A percentile compares a stretch with the other conserved stretches of the same genome.
These are phyloP conservation scores for Macrocentrus cingulum DNA, from an alignment of 1,140 invertebrate genomes.

Conservation along the genomic window DNA sequence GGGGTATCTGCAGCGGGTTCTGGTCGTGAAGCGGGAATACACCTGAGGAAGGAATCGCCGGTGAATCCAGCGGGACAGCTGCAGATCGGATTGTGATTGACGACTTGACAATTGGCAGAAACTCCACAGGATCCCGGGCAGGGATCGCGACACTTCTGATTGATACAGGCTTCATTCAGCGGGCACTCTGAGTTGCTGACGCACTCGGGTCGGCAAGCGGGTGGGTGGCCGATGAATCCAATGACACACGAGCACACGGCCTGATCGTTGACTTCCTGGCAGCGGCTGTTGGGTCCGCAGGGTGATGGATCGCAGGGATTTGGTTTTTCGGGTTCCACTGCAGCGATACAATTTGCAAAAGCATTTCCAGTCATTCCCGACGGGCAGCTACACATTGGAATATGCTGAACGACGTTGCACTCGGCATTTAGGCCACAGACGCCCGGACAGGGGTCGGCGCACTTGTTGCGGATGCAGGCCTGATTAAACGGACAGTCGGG, in stretches of 20 bases:
- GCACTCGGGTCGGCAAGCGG: slow-evolving; percentile 68
- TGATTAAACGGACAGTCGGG: slow-evolving; percentile 69
- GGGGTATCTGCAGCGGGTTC: slow-evolving; percentile 37
- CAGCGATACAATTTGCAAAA: slow-evolving; percentile 67
- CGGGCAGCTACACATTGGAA: slow-evolving; percentile 73
- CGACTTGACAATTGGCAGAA: slow-evolving; percentile 64
- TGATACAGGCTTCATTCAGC: slow-evolving; percentile 64
- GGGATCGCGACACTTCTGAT: slow-evolving; percentile 66
- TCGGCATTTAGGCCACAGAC: slow-evolving; percentile 74
- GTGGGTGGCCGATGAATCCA: slow-evolving; percentile 66
- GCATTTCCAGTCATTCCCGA: slow-evolving; percentile 74
- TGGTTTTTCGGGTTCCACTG: slow-evolving; percentile 15
- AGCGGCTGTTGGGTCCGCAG: slow-evolving; percentile 68
- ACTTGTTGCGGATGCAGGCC: slow-evolving; percentile 71
- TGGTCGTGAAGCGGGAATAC: slow-evolving; percentile 33
- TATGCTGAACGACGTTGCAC: slow-evolving; percentile 74
- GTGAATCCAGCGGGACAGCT: slow-evolving; percentile 62
- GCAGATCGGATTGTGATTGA: slow-evolving; percentile 67
- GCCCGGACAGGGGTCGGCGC: slow-evolving; percentile 71
- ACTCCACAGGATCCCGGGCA: slow-evolving; percentile 68
- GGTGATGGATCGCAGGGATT: slow-evolving; percentile 64
- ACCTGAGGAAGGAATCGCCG: slow-evolving; percentile 67
- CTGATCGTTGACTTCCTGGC: slow-evolving; percentile 61
- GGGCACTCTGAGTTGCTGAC: slow-evolving; percentile 66
- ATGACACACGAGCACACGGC: slow-evolving; percentile 65